A percentile compares a stretch with the other conserved stretches of the same genome.
Evolutionary conservation across 2,888 invertebrate species (phyloP).

Genomic region (Conus canariensis): DNA sequence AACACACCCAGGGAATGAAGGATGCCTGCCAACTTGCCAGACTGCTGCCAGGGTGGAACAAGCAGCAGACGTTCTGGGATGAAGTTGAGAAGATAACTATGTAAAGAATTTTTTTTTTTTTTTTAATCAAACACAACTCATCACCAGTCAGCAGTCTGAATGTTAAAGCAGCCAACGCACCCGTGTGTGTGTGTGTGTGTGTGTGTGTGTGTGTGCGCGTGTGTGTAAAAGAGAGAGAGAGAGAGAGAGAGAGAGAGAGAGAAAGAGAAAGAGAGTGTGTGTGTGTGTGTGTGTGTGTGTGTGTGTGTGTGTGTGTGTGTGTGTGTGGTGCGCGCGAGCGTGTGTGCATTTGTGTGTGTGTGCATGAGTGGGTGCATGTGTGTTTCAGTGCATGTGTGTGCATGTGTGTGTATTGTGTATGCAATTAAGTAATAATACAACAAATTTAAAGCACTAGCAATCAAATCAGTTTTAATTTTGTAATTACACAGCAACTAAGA

Average conservation of each 20-base stretch:
- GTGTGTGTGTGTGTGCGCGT: slow-evolving; percentile 3
- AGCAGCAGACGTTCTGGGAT: not conserved
- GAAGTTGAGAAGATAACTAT: no score
- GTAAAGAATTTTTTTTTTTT: no score
- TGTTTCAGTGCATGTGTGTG: not conserved
- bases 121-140: no score
- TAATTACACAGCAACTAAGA: no score
- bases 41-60: not conserved
- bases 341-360: not conserved
- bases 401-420: no score
- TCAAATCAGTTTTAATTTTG: no score
- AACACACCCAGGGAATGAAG: not conserved
- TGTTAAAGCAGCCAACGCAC: not conserved
- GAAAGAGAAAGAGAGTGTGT: not conserved
- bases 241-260: no score
- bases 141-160: no score
- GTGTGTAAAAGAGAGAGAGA: not conserved
- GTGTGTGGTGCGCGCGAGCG: not conserved
- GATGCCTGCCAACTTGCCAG: slow-evolving; percentile 10
- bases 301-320: slow-evolving; percentile 16
- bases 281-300: not conserved
- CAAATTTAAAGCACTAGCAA: no score
- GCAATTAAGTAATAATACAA: no score
- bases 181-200: slow-evolving; percentile 11
- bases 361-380: not conserved